Evolutionary conservation across 2,888 invertebrate species (phyloP).

Genomic region (Tortricodes alternella): DNA sequence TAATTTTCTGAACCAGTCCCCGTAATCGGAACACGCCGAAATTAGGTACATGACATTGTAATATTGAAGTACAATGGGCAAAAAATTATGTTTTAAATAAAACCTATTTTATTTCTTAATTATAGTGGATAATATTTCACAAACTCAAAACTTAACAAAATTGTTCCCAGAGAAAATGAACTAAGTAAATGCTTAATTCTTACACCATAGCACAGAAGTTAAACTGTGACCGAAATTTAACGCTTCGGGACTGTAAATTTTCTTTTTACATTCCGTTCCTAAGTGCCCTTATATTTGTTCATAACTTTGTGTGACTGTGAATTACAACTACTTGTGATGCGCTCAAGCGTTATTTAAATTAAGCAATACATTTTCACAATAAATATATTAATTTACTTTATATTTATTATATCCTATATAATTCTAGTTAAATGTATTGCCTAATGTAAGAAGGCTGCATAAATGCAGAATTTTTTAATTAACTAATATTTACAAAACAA

Average conservation of each 20-base stretch:
- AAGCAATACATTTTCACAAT: constrained; percentile 48
- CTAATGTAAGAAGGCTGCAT: constrained; percentile 40
- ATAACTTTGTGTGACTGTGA: constrained; percentile 6
- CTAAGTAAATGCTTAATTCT: neutral
- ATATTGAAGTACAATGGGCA: no score
- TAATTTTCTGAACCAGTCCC: no score
- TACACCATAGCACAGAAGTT: neutral
- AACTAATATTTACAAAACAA: constrained; percentile 49
- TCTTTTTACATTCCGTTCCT: neutral
- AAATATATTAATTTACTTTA: constrained; percentile 33
- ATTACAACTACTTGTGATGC: constrained; percentile 31
- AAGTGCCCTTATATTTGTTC: constrained; percentile 10
- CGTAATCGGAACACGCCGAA: no score
- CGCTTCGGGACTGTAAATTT: no score
- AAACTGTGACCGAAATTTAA: no score
- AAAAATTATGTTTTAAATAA: no score
- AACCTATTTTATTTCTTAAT: no score
- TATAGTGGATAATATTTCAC: neutral
- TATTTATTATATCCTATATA: constrained; percentile 19
- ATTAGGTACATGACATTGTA: no score
- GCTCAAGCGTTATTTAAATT: constrained; percentile 28
- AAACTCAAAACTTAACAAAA: neutral
- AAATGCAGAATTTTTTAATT: constrained; percentile 44
- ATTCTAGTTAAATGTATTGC: constrained; percentile 42
- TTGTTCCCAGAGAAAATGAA: neutral